phyloP scores from a whole-genome alignment of 2,888 invertebrate species.

The Uropetala carovei region DNA sequence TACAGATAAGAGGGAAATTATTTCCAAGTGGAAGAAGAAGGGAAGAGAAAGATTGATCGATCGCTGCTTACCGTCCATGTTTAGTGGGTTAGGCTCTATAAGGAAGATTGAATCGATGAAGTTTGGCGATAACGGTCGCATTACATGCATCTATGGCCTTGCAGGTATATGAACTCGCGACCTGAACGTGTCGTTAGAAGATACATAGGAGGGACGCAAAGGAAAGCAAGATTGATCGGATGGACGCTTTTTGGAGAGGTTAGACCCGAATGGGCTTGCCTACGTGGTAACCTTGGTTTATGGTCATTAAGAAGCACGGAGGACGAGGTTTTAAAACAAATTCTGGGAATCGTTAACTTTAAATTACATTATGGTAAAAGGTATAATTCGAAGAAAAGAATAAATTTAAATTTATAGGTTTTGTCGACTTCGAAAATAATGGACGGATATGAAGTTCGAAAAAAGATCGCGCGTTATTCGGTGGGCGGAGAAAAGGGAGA shows the following conservation, averaged over 20 bases:
- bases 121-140: not conserved
- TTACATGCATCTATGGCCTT: not conserved
- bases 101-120: not conserved
- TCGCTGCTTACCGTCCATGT: not conserved
- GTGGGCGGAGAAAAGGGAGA: too few relatives aligned
- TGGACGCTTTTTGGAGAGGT: not conserved
- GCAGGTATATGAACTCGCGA: not conserved
- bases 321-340: too few relatives aligned
- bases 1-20: slow-evolving; percentile 6
- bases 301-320: too few relatives aligned
- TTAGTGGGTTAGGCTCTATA: not conserved
- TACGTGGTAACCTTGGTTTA: not conserved
- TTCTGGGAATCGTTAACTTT: too few relatives aligned
- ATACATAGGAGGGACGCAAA: not conserved
- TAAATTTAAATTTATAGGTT: too few relatives aligned
- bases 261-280: not conserved
- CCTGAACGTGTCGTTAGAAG: not conserved
- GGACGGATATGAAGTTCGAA: too few relatives aligned
- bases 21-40: not conserved
- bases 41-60: slow-evolving; percentile 7
- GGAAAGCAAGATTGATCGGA: not conserved
- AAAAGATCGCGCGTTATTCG: too few relatives aligned
- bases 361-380: too few relatives aligned
- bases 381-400: too few relatives aligned
- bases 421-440: too few relatives aligned